A percentile compares a stretch with the other conserved stretches of the same genome.
Evolutionary conservation across 2,888 invertebrate species (phyloP).

Genomic region (Harpalus rufipes): DNA sequence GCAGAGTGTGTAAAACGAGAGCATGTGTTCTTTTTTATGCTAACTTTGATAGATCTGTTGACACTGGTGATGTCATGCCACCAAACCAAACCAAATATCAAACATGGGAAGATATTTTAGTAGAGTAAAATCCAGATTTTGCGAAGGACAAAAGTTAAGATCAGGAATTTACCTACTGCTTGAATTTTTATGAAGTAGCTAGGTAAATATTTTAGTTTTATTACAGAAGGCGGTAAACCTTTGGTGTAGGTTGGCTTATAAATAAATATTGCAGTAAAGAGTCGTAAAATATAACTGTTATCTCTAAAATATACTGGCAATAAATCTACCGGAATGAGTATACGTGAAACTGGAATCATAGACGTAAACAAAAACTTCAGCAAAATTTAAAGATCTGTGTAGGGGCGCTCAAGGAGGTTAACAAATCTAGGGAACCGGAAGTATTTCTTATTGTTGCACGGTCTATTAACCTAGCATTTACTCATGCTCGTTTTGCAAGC

Average conservation of each 20-base stretch:
- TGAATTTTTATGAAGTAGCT: conserved; percentile 18
- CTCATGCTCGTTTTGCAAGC: too few species aligned
- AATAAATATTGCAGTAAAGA: conserved; percentile 31
- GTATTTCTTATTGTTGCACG: too few species aligned
- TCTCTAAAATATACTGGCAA: conserved; percentile 12
- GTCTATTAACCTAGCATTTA: too few species aligned
- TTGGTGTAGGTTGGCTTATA: not conserved
- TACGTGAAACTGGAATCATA: not conserved
- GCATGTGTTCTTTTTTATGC: conserved; percentile 54
- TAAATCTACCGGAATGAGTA: not conserved
- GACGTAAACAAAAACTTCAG: not conserved
- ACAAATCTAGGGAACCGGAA: too few species aligned
- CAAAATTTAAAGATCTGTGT: too few species aligned
- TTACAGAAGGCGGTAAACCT: not conserved
- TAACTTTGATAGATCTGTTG: conserved; percentile 54
- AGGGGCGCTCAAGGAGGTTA: too few species aligned
- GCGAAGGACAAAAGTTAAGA: not conserved
- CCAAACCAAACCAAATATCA: not conserved
- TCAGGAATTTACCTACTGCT: not conserved
- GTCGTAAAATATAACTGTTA: conserved; percentile 32
- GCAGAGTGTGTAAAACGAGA: conserved; percentile 54
- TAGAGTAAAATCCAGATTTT: not conserved
- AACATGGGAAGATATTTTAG: not conserved
- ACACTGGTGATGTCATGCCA: conserved; percentile 53
- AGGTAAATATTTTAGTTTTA: conserved; percentile 27